Evolutionary conservation across 2,113 vertebrate genomes (phyloP).

Genomic region (Cervus canadensis): DNA sequence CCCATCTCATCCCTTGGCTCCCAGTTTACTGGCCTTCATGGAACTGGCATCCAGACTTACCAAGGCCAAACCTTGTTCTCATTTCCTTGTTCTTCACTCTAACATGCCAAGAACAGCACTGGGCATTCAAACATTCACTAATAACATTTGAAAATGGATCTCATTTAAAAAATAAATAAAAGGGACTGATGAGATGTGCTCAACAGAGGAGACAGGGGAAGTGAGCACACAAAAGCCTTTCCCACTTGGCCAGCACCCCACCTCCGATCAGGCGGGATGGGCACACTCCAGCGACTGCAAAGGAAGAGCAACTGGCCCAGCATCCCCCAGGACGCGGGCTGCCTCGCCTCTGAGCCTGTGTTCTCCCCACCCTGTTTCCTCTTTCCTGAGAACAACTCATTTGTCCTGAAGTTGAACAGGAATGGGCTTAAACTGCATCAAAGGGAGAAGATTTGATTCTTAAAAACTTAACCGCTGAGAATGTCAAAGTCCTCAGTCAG

Average conservation of each 20-base stretch:
- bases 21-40: slow-evolving; percentile 8
- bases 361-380: background rate
- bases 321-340: background rate
- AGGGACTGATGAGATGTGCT: background rate
- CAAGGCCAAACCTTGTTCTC: slow-evolving; percentile 40
- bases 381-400: background rate
- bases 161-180: slow-evolving; percentile 1
- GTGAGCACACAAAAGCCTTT: background rate
- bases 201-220: background rate
- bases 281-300: background rate
- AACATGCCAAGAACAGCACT: slow-evolving; percentile 32
- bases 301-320: background rate
- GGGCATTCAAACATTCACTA: slow-evolving; percentile 23
- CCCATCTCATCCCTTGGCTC: slow-evolving; percentile 3
- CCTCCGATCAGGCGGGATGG: background rate
- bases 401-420: background rate
- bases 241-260: background rate
- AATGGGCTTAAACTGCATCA: background rate
- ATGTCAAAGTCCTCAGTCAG: background rate
- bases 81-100: slow-evolving; percentile 47
- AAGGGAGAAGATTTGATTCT: background rate
- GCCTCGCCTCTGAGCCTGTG: background rate
- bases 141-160: slow-evolving; percentile 12
- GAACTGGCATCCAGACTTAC: slow-evolving; percentile 21
- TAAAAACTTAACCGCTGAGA: background rate